These are phyloP conservation scores for Hyles lineata DNA, from an alignment of 2,888 invertebrate species.

Conservation along the genomic window DNA sequence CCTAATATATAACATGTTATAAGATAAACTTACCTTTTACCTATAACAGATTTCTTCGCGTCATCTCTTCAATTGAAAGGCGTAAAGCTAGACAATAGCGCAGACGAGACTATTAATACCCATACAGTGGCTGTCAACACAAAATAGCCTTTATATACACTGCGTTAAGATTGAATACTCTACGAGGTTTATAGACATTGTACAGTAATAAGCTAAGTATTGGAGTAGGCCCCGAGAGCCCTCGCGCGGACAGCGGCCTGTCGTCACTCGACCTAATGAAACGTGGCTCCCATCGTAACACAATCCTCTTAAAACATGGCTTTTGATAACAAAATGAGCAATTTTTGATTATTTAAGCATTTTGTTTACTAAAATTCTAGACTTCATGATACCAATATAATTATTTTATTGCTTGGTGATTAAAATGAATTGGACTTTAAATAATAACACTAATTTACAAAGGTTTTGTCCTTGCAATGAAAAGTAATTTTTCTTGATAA, in stretches of 20 bases:
- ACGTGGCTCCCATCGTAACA: slow-evolving; percentile 51
- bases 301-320: slow-evolving; percentile 42
- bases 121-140: slow-evolving; percentile 28
- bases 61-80: slow-evolving; percentile 60
- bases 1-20: too few relatives aligned
- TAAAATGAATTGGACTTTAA: too few relatives aligned
- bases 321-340: slow-evolving; percentile 40
- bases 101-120: slow-evolving; percentile 56
- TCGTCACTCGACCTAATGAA: slow-evolving; percentile 74
- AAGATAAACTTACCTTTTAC: background rate
- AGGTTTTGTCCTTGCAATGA: too few relatives aligned
- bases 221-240: slow-evolving; percentile 66
- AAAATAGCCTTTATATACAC: slow-evolving; percentile 38
- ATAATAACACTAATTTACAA: too few relatives aligned
- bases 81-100: slow-evolving; percentile 60
- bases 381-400: too few relatives aligned
- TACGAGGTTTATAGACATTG: slow-evolving; percentile 42
- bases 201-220: slow-evolving; percentile 58
- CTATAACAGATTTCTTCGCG: slow-evolving; percentile 51
- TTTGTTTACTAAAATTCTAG: background rate
- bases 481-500: too few relatives aligned
- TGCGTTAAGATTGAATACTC: slow-evolving; percentile 48
- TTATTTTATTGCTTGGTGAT: too few relatives aligned
- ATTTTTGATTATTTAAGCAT: background rate
- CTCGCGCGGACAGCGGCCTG: slow-evolving; percentile 65